Conservation (phyloP, 2,797 vertebrate genomes). For the Bradypus variegatus region DNA sequence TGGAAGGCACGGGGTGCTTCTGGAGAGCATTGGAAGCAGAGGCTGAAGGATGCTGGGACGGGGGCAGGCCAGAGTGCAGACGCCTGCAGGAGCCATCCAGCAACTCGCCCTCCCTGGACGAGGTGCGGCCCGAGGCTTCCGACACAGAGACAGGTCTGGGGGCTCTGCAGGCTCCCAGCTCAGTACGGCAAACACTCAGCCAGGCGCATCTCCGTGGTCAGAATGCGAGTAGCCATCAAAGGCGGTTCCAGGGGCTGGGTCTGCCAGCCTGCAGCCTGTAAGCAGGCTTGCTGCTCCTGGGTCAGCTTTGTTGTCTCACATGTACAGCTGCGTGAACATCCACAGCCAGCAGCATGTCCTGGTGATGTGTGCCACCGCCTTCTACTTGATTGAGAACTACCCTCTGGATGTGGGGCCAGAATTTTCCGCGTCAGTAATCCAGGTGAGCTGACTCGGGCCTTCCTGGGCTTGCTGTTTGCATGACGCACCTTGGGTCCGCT, state of each 20-base stretch:
- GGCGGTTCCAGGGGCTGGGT: too few species aligned
- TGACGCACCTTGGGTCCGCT: too few species aligned
- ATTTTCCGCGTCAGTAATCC: conserved; percentile 92
- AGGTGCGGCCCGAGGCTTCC: not conserved
- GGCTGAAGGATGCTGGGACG: not conserved
- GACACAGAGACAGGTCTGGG: not conserved
- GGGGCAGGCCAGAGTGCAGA: not conserved
- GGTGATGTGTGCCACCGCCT: conserved; percentile 96
- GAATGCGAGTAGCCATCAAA: not conserved
- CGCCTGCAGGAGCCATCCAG: not conserved
- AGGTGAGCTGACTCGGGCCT: conserved; percentile 75
- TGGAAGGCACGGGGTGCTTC: too few species aligned
- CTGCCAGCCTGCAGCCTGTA: not conserved
- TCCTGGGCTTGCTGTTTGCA: too few species aligned
- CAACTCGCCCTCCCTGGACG: not conserved
- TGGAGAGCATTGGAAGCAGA: not conserved
- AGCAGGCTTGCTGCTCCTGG: rapidly evolving
- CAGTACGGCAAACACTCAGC: too few species aligned
- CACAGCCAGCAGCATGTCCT: conserved; percentile 98
- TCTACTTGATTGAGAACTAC: conserved; percentile 99
- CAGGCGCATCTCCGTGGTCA: too few species aligned
- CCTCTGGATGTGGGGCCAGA: conserved; percentile 94
- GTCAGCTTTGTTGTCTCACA: not conserved
- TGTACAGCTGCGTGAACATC: conserved; percentile 87
- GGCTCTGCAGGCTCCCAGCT: too few species aligned